Evolutionary conservation across 2,113 vertebrate species (phyloP).

Genomic region (Eleginops maclovinus): DNA sequence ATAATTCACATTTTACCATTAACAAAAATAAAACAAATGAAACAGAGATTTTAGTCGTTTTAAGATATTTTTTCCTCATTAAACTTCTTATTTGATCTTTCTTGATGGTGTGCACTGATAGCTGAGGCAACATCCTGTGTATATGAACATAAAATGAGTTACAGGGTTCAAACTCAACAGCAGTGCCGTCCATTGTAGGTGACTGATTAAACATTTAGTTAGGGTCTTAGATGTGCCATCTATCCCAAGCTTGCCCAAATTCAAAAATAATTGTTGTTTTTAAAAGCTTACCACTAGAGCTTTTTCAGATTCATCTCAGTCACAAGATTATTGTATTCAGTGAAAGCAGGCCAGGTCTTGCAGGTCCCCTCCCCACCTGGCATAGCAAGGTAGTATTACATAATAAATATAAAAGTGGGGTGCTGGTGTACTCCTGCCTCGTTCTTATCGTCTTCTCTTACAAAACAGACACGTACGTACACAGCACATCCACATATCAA

Average conservation of each 20-base stretch:
- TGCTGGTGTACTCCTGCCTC: constrained; percentile 78
- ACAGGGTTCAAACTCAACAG: constrained; percentile 1
- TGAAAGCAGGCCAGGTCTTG: constrained; percentile 29
- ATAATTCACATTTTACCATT: background rate
- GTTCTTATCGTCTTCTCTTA: constrained; percentile 41
- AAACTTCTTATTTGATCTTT: background rate
- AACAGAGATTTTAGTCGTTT: background rate
- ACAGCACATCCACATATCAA: constrained; percentile 57
- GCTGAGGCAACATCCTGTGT: too few relatives aligned
- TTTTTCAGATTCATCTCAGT: background rate
- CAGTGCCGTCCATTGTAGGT: background rate
- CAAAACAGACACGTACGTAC: constrained; percentile 52
- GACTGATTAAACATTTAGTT: background rate
- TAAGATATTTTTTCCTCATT: background rate
- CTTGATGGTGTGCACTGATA: background rate
- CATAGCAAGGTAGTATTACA: constrained; percentile 61
- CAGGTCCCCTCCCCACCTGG: constrained; percentile 26
- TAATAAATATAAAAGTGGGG: constrained; percentile 79
- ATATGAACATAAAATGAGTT: background rate
- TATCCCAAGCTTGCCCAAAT: background rate
- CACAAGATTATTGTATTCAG: constrained; percentile 23
- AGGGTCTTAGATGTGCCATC: constrained; percentile 1
- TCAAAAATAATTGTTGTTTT: background rate
- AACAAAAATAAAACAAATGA: background rate
- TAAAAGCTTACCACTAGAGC: background rate